These are phyloP conservation scores for Caenorhabditis sulstoni DNA, from an alignment of 2,888 invertebrate genomes.

Conservation along the genomic window DNA sequence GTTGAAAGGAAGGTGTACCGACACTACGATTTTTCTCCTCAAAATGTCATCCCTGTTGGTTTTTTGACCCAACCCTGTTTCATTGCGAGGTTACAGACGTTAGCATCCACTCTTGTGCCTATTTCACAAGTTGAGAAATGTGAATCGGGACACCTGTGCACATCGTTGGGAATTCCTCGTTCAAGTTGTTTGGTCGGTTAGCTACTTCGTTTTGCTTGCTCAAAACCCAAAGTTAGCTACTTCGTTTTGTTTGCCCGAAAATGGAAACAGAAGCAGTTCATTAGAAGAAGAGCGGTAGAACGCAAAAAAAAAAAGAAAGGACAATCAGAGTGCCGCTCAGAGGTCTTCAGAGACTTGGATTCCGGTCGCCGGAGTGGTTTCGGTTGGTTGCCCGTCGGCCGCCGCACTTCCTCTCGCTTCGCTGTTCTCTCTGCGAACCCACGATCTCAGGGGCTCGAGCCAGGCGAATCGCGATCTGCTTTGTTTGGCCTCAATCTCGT, in stretches of 20 bases:
- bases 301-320: constrained; percentile 12
- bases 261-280: constrained; percentile 4
- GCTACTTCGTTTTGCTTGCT: background rate
- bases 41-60: no score
- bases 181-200: background rate
- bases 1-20: no score
- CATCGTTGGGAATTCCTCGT: no score
- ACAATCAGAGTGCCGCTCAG: constrained; percentile 32
- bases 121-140: no score
- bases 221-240: no score
- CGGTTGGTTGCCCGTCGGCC: constrained; percentile 28
- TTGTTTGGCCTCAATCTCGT: constrained; percentile 9
- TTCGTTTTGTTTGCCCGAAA: no score
- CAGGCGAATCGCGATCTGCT: constrained; percentile 9
- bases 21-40: no score
- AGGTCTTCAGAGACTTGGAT: constrained; percentile 24
- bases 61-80: no score
- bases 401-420: constrained; percentile 10
- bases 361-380: constrained; percentile 32
- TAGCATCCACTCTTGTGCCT: no score
- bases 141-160: no score
- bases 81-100: no score
- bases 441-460: constrained; percentile 11
- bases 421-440: background rate
- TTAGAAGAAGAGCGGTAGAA: background rate